phyloP scores from a whole-genome alignment of 2,113 vertebrate species.

The Typhlomys cinereus region DNA sequence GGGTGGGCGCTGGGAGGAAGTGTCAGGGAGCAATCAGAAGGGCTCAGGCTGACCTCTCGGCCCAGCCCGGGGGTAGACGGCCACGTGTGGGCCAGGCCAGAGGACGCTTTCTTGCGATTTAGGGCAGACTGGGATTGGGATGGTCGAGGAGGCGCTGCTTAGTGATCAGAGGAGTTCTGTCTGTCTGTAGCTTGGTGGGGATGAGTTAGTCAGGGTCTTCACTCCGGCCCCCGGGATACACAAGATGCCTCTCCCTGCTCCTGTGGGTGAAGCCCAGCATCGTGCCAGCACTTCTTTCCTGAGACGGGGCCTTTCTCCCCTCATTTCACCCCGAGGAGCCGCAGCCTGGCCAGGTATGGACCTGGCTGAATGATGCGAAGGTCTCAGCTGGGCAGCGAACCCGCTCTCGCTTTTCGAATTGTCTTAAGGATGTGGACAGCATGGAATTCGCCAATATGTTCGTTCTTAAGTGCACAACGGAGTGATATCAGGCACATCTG shows the following conservation, averaged over 20 bases:
- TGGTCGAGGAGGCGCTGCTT: background rate
- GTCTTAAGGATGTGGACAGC: background rate
- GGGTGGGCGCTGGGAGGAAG: constrained; percentile 41
- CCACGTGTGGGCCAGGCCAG: constrained; percentile 52
- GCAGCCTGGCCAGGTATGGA: background rate
- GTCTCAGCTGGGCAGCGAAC: background rate
- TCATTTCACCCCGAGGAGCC: background rate
- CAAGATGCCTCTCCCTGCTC: background rate
- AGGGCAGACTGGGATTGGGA: background rate
- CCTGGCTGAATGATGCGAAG: background rate
- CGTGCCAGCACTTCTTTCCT: accelerated
- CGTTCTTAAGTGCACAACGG: background rate
- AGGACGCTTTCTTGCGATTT: background rate
- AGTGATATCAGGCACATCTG: background rate
- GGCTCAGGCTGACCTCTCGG: constrained; percentile 63
- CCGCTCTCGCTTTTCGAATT: background rate
- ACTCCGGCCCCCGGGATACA: too few relatives aligned
- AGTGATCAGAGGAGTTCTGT: background rate
- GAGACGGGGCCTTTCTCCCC: background rate
- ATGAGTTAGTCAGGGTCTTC: background rate
- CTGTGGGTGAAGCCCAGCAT: background rate
- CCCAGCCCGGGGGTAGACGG: constrained; percentile 26
- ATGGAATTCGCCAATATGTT: too few relatives aligned
- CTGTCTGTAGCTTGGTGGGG: accelerated
- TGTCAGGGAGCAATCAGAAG: constrained; percentile 40